Percentiles rank a stretch among this genome's conserved stretches.
phyloP scores from a whole-genome alignment of 1,140 invertebrate species.

The Oryctes rhinoceros region DNA sequence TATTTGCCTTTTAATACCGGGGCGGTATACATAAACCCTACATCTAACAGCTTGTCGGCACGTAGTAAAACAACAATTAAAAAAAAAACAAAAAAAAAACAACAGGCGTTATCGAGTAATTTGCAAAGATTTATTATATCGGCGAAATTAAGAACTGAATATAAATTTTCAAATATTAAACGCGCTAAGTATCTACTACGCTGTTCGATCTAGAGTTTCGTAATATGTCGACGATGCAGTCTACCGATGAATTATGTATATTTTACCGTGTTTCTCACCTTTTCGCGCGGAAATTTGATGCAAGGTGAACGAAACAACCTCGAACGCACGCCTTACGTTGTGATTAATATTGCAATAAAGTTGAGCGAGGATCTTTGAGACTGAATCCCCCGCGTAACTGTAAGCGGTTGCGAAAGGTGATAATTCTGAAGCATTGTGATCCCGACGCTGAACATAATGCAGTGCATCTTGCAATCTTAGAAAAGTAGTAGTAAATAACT shows the following conservation, averaged over 20 bases:
- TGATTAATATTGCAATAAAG: constrained; percentile 35
- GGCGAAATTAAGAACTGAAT: constrained; percentile 2
- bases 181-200: neutral
- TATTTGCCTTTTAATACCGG: too few relatives aligned
- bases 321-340: neutral
- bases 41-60: too few relatives aligned
- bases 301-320: neutral
- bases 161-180: constrained; percentile 31
- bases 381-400: neutral
- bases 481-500: constrained; percentile 8
- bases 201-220: neutral
- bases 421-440: neutral
- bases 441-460: constrained; percentile 12
- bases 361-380: neutral
- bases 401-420: neutral
- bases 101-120: neutral
- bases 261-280: neutral
- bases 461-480: constrained; percentile 13
- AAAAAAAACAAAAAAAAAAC: too few relatives aligned
- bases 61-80: too few relatives aligned
- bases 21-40: too few relatives aligned
- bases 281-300: neutral
- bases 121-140: neutral
- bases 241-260: neutral
- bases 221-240: neutral